These are phyloP conservation scores for Cataglyphis rosenhaueri DNA, from an alignment of 2,888 invertebrate genomes.

Conservation along the genomic window DNA sequence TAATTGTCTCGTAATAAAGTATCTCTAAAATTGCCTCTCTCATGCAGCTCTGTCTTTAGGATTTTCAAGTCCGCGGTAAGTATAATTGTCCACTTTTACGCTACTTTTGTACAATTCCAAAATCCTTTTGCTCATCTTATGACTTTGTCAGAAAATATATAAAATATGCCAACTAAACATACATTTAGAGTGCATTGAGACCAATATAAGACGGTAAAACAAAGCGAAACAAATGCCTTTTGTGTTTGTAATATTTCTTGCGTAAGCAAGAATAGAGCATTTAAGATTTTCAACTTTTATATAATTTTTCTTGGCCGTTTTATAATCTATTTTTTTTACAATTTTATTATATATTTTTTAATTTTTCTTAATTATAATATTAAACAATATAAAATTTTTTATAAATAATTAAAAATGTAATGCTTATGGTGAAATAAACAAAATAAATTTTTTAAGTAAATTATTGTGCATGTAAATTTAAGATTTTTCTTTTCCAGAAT, in stretches of 20 bases:
- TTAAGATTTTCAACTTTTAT: not conserved
- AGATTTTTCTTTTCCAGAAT: not conserved
- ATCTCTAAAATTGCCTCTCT: constrained; percentile 29
- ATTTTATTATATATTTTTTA: not conserved
- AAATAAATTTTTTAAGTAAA: not conserved
- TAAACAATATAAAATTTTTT: not conserved
- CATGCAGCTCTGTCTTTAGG: constrained; percentile 25
- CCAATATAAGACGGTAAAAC: not conserved
- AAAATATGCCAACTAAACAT: constrained; percentile 15
- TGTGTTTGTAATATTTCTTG: not conserved
- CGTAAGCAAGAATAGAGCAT: not conserved
- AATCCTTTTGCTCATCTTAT: constrained; percentile 27
- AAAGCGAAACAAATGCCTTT: constrained; percentile 5
- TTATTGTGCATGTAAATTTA: not conserved
- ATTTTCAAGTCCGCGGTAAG: constrained; percentile 32
- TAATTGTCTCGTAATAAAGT: constrained; percentile 45
- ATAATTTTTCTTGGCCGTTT: not conserved
- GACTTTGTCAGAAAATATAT: not conserved
- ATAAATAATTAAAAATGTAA: not conserved
- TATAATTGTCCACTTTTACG: constrained; percentile 46
- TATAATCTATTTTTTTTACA: not conserved
- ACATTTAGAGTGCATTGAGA: not conserved
- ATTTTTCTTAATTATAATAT: not conserved
- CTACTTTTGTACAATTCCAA: constrained; percentile 12
- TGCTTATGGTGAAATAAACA: not conserved